Evolutionary conservation across 2,888 invertebrate species (phyloP).

Genomic region (Parnassius smintheus): DNA sequence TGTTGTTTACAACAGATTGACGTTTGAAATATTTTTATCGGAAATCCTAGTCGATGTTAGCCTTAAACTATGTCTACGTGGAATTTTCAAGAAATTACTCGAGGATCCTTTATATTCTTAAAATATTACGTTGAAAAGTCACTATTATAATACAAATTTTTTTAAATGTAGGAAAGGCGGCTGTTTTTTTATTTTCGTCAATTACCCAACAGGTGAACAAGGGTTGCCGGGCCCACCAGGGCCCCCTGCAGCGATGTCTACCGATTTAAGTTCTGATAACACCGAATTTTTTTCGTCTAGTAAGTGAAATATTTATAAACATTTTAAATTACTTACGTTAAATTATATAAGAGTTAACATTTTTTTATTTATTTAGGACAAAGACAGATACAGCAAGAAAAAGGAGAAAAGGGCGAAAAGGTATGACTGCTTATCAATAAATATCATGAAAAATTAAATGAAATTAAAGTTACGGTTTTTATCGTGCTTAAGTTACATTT

Average conservation of each 20-base stretch:
- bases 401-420: constrained; percentile 72
- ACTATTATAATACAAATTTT: no score
- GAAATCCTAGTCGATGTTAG: no score
- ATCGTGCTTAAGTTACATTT: no score
- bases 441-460: constrained; percentile 23
- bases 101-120: no score
- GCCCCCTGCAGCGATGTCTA: constrained; percentile 47
- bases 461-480: no score
- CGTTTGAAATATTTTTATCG: no score
- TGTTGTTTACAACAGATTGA: no score
- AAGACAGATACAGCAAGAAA: constrained; percentile 38
- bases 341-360: neutral
- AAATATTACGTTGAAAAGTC: no score
- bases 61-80: no score
- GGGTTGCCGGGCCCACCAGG: constrained; percentile 74
- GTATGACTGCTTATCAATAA: constrained; percentile 41
- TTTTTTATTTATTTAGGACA: constrained; percentile 42
- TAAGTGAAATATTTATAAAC: constrained; percentile 33
- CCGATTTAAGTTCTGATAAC: constrained; percentile 50
- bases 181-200: no score
- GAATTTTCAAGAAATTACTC: neutral
- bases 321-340: neutral
- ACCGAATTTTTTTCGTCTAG: constrained; percentile 55
- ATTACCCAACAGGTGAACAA: constrained; percentile 60
- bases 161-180: no score